Evolutionary conservation across 35 echinoderm and acorn worm species (phyloP).

Genomic region (Apostichopus parvimensis): DNA sequence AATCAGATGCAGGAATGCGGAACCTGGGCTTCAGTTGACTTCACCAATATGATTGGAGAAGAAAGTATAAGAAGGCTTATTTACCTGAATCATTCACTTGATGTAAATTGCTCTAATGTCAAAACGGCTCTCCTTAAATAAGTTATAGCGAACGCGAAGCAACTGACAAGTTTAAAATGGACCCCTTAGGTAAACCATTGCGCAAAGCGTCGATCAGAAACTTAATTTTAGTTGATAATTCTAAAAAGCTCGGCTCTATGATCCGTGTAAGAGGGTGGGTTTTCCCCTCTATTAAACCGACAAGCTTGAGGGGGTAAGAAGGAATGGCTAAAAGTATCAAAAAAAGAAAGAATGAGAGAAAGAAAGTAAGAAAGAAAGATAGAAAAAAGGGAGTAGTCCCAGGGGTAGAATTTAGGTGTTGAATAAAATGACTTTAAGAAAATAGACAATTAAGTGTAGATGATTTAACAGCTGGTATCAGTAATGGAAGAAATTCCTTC

Average conservation of each 20-base stretch:
- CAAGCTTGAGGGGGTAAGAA: slow-evolving; percentile 28
- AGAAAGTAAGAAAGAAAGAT: neutral
- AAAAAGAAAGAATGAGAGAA: slow-evolving; percentile 2
- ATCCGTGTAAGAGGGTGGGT: slow-evolving; percentile 44
- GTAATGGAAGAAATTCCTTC: slow-evolving; percentile 6
- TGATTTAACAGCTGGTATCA: slow-evolving; percentile 42
- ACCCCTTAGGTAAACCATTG: slow-evolving; percentile 47
- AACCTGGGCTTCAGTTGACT: slow-evolving; percentile 1
- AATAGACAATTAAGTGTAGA: slow-evolving; percentile 38
- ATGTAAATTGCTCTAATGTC: slow-evolving; percentile 53
- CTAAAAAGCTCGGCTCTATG: slow-evolving; percentile 38
- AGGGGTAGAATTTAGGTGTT: slow-evolving; percentile 21
- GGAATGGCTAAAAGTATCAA: slow-evolving; percentile 37
- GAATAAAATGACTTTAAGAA: slow-evolving; percentile 33
- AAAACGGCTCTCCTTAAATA: slow-evolving; percentile 42
- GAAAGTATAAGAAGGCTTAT: slow-evolving; percentile 10
- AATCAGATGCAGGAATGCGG: slow-evolving; percentile 32
- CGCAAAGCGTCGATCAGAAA: slow-evolving; percentile 30
- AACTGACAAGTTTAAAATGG: slow-evolving; percentile 46
- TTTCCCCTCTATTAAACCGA: slow-evolving; percentile 40
- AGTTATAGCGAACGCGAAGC: slow-evolving; percentile 34
- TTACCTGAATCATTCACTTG: slow-evolving; percentile 36
- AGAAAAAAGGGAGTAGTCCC: neutral
- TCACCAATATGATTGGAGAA: neutral
- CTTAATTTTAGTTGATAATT: slow-evolving; percentile 46